phyloP scores from a whole-genome alignment of 2,113 vertebrate genomes.

The Hemibates koningsi region DNA sequence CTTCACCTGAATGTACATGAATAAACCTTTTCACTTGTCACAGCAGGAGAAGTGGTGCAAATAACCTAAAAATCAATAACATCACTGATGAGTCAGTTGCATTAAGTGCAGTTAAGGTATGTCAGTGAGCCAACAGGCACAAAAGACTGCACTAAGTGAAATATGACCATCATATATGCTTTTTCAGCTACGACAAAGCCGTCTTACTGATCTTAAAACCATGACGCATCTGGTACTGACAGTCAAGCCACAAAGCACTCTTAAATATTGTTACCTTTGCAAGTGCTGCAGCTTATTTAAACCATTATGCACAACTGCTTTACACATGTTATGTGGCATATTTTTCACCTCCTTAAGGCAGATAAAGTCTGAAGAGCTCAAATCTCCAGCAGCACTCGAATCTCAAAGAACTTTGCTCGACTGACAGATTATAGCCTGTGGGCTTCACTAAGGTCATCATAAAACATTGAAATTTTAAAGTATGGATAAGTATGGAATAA shows the following conservation, averaged over 20 bases:
- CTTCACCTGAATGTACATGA: neutral
- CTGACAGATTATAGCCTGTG: neutral
- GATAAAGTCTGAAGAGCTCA: neutral
- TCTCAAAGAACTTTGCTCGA: neutral
- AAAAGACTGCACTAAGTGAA: neutral
- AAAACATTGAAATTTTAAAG: neutral
- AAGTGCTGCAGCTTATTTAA: neutral
- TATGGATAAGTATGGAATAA: neutral
- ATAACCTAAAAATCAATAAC: neutral
- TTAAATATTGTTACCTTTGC: neutral
- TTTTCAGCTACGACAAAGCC: neutral
- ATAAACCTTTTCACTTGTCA: neutral
- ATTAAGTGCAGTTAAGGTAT: neutral
- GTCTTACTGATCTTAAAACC: neutral
- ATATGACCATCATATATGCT: neutral
- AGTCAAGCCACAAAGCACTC: neutral
- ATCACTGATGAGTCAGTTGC: neutral
- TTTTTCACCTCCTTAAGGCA: neutral
- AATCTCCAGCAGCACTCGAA: neutral
- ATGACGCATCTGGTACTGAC: neutral
- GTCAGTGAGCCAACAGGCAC: neutral
- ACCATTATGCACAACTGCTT: neutral
- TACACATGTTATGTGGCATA: neutral
- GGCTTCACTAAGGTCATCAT: rapidly evolving
- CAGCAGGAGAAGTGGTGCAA: neutral